Evolutionary conservation across 2,888 invertebrate genomes (phyloP), one percentile per base, ranked within the genome.

Genomic region (Leptinotarsa peninsularis): DNA sequence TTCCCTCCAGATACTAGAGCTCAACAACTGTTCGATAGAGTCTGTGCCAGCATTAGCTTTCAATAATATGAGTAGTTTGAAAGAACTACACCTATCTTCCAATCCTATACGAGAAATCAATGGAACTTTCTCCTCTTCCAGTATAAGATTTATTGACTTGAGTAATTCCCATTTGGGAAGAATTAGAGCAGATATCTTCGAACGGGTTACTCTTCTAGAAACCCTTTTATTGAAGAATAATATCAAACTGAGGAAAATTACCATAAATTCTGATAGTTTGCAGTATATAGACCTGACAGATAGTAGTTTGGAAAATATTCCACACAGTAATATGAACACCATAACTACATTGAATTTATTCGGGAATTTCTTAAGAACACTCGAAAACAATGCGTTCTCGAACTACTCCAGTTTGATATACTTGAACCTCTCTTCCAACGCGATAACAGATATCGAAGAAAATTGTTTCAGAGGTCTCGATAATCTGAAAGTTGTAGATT

Each of bases 381-480:
- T 95, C 13, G 89, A 89, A 15, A 89, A 89, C 68, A 89, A 90
- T 74, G 91, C 91, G 80, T 94, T 95, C 85, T 83, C 85, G 0
- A 92, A 91, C 81, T 93, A 93, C 83, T 88, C 90, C 4, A 89
- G 90, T 79, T 85, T 95, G 63, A 90, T 91, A 82, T 87, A 90
- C 73, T 84, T 95, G 18, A 93, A 93, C 85, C 85, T 95, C 56
- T 93, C 94, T 0, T 89, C 90, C 63, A 95, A 95, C 86, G 91
- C 91, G 21, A 90, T 95, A 60, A 91, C 90, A 14, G 89, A 88
- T 0, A 84, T 95, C 33, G 91, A 91, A 79, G 86, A 87, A 72
- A 91, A 91, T 78, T 91, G 93, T 0, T 94, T 95, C 85, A 88
- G 88, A 67, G 91, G 90, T 15, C 84, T 94, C 4, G 87, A 87